Base-by-base conservation (phyloP, 2,113 vertebrate genomes). In the Oreotrochilus melanogaster region DNA sequence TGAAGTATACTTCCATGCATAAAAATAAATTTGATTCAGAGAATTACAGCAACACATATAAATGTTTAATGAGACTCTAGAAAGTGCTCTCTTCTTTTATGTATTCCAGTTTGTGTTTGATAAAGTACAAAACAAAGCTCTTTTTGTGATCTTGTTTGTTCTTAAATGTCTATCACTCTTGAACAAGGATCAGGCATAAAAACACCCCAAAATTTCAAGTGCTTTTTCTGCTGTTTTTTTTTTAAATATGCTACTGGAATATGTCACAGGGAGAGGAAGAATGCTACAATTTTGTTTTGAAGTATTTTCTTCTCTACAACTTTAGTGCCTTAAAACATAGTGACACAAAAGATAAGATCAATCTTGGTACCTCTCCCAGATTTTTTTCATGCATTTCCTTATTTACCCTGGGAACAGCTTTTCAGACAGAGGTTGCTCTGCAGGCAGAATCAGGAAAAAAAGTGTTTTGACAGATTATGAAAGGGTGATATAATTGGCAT, bases 311-410 rank as follows among this genome's bases (percentile, higher is more conserved):
- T 92, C 74, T 76, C 62, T 76, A 37, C 67, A 79, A 33, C 75
- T 86, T 93, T 54, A 92, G 50, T 76, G 86, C 72, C 58, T 93
- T 88, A 84, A 92, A 95, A 90, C 37, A 88, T 14, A 89, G 76
- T 67, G 72, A 83, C 76, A 89, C 30, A 48, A 92, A 82, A 96
- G 90, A 95, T 94, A 93, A 88, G 28, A 96, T 92, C 92, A 93
- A n/a, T 74, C 56, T 84, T 91, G 76, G 72, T 95, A 92, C 79
- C 88, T 93, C 86, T 83, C 50, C 60, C 65, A 95, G 83, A 94
- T 95, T 88, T 94, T 96, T 97, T 95, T 93, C 88, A 75, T 96
- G 80, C 86, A 96, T 95, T 97, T 97, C 94, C 94, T 95, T 96
- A 96, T 96, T 94, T 94, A 95, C 92, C 64, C 94, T 73, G 56